These are phyloP conservation scores for Cettia cetti DNA, from an alignment of 2,113 vertebrate genomes.

Conservation along the genomic window DNA sequence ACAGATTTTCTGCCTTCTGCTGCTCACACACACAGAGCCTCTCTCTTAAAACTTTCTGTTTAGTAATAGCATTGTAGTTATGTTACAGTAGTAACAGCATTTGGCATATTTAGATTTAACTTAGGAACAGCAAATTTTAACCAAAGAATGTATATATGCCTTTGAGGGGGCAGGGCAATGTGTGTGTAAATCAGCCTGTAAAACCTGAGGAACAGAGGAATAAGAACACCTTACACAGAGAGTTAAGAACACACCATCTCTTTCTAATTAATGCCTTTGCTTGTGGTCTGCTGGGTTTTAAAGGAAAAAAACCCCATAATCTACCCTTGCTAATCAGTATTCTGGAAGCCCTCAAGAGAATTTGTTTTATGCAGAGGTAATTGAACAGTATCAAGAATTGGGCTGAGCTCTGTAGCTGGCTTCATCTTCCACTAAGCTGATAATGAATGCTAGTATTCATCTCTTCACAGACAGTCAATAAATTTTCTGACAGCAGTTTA, in stretches of 20 bases:
- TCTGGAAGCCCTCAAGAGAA: background rate
- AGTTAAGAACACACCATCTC: background rate
- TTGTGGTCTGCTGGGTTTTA: background rate
- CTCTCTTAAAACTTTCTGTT: background rate
- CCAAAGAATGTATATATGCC: background rate
- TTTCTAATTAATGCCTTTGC: background rate
- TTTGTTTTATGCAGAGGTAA: background rate
- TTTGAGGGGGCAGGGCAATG: background rate
- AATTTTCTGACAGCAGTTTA: background rate
- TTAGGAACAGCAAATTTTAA: background rate
- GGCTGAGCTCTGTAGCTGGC: background rate
- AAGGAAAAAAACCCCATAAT: background rate
- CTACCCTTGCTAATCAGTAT: background rate
- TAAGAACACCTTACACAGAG: background rate
- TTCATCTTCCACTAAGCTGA: background rate
- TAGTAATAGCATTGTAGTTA: background rate
- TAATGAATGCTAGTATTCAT: background rate
- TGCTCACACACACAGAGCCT: background rate
- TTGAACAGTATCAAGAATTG: background rate
- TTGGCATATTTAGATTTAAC: background rate
- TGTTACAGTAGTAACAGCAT: background rate
- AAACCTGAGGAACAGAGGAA: background rate
- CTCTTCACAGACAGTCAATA: background rate
- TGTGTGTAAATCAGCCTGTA: background rate
- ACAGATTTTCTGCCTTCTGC: background rate